Evolutionary conservation across 2,888 invertebrate genomes (phyloP).

Genomic region (Zygothrica quintamaculata): DNA sequence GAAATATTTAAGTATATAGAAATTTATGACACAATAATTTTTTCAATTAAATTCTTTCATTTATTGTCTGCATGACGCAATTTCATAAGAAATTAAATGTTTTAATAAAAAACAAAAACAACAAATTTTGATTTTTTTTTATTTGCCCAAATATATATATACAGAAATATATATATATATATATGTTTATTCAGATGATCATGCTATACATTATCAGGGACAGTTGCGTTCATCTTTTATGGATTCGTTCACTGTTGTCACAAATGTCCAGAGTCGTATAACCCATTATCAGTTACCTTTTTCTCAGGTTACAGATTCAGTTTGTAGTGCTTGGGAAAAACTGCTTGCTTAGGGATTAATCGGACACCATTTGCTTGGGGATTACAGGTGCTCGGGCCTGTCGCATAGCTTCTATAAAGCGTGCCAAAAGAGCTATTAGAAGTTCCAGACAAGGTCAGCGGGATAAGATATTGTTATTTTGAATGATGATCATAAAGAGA

Average conservation of each 20-base stretch:
- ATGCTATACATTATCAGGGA: no score
- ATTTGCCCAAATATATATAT: no score
- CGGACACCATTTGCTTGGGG: conserved; percentile 16
- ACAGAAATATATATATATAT: no score
- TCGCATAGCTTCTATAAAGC: conserved; percentile 47
- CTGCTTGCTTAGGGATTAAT: conserved; percentile 28
- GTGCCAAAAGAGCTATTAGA: conserved; percentile 31
- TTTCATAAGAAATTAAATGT: neutral
- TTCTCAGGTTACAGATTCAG: conserved; percentile 26
- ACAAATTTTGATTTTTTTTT: neutral
- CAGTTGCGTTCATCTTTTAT: no score
- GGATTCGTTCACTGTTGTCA: no score
- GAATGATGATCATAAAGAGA: conserved; percentile 17
- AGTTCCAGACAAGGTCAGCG: conserved; percentile 45
- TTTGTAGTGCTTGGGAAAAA: conserved; percentile 20
- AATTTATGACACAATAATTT: no score
- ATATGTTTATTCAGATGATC: no score
- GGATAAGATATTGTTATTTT: conserved; percentile 19
- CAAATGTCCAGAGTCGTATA: neutral
- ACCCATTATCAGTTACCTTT: neutral
- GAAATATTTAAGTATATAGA: no score
- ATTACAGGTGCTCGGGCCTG: conserved; percentile 43
- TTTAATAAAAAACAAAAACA: neutral
- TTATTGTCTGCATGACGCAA: neutral
- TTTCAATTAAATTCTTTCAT: neutral